Evolutionary conservation across 1,140 invertebrate genomes (phyloP).

Genomic region (Onthophagus taurus): DNA sequence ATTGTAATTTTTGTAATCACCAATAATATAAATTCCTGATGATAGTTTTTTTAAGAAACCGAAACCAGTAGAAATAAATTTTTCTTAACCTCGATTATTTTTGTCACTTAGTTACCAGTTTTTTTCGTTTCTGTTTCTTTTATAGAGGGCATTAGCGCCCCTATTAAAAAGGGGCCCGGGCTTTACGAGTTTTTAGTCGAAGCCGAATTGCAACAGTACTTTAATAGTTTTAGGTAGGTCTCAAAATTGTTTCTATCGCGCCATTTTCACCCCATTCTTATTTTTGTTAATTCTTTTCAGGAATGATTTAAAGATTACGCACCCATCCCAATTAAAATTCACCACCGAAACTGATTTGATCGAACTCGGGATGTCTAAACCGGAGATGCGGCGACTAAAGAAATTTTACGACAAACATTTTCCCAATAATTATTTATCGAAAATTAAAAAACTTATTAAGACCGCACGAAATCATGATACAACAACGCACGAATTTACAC

Average conservation of each 20-base stretch:
- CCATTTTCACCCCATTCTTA: not conserved
- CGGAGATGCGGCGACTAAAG: conserved; percentile 85
- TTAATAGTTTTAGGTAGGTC: conserved; percentile 52
- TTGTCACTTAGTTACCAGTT: no score
- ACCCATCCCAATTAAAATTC: conserved; percentile 94
- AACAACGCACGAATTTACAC: conserved; percentile 28
- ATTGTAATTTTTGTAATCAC: no score
- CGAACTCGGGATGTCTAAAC: conserved; percentile 89
- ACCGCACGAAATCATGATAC: conserved; percentile 52
- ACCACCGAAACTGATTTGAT: conserved; percentile 86
- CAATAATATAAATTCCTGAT: no score
- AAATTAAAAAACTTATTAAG: conserved; percentile 68
- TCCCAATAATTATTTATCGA: conserved; percentile 84
- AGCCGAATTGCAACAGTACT: conserved; percentile 85
- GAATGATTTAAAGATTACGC: conserved; percentile 67
- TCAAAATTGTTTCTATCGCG: not conserved
- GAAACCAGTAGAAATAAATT: no score
- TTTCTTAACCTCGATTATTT: no score
- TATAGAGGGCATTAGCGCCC: conserved; percentile 32
- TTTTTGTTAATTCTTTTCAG: conserved; percentile 39
- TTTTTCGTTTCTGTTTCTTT: conserved; percentile 14
- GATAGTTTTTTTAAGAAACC: no score
- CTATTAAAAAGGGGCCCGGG: conserved; percentile 50
- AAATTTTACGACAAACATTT: conserved; percentile 91
- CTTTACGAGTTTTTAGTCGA: conserved; percentile 85